Percentiles rank a stretch among this genome's conserved stretches.
Conservation (phyloP, 1,140 invertebrate genomes). For the Zeugodacus cucurbitae region DNA sequence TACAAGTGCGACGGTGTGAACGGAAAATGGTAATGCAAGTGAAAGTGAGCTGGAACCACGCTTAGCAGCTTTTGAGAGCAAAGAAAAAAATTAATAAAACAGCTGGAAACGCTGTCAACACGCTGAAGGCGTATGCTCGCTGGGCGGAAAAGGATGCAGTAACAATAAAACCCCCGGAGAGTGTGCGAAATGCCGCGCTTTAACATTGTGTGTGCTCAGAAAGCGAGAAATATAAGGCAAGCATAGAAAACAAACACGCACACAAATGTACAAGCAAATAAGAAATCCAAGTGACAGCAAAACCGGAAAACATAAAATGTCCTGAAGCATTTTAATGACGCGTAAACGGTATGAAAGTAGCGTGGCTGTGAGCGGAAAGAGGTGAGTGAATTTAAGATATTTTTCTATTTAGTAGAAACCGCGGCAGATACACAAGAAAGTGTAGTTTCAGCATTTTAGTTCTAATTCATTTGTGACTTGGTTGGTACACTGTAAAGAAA, state of each 20-base stretch:
- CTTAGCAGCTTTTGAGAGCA: not conserved
- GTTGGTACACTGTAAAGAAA: too few relatives aligned
- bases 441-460: not conserved
- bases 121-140: not conserved
- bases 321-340: not conserved
- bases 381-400: not conserved
- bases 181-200: not conserved
- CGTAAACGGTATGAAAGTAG: not conserved
- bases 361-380: not conserved
- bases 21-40: not conserved
- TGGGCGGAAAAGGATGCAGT: not conserved
- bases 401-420: not conserved
- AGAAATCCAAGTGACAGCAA: not conserved
- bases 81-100: conserved; percentile 13
- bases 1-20: not conserved
- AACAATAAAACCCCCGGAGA: not conserved
- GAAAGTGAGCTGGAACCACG: not conserved
- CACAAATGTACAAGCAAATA: not conserved
- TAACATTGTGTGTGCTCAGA: not conserved
- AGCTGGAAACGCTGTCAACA: not conserved
- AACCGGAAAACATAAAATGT: not conserved
- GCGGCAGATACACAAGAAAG: not conserved
- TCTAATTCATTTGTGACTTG: too few relatives aligned
- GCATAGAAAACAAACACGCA: not conserved
- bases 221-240: not conserved